Base-by-base conservation (phyloP, 2,888 invertebrate species). In the Eupithecia exiguata region DNA sequence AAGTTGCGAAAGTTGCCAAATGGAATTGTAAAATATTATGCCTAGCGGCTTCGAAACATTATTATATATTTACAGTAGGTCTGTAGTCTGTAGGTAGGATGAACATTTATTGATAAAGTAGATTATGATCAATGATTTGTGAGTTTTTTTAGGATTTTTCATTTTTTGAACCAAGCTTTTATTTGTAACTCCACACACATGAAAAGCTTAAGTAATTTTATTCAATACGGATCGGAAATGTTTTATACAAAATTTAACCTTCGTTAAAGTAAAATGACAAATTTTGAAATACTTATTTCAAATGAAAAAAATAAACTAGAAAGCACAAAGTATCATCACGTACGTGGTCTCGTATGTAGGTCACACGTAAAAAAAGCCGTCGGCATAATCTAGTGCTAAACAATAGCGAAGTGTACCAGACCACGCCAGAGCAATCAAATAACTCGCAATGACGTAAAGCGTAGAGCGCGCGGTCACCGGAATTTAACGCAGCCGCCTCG, bases 361-460 rank as follows among this genome's bases (percentile, higher is more conserved):
- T 12, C 25, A 25, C 58, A 58, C n/a, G 58, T 25, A 58, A 58
- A 62, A 53, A 61, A 62, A 18, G 16, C 35, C 30, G 62, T 35
- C 35, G 18, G 36, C 65, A 36, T 18, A 14, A 65, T 38, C 38
- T 35, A 62, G 62, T 62, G 35, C 62, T 35, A 21, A 62, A 62
- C 18, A 62, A 62, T 62, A 62, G 62, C 62, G 6, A 35, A 21
- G 18, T 35, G 62, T 30, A 63, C 73, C 69, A 69, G 72, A 74
- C 77, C 77, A 72, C 74, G 74, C 71, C 66, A 72, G 76, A 75
- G 78, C 75, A 78, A 76, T 78, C 76, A 78, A 77, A 79, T 79
- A 78, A 79, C 78, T 77, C 76, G 53, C 61, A 63, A 62, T 71
- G 77, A 78, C 77, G 72, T 73, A 76, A 71, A 78, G 68, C 77